Conservation (phyloP, 2,797 vertebrate genomes). For the Cryptoblepharus egeriae region DNA sequence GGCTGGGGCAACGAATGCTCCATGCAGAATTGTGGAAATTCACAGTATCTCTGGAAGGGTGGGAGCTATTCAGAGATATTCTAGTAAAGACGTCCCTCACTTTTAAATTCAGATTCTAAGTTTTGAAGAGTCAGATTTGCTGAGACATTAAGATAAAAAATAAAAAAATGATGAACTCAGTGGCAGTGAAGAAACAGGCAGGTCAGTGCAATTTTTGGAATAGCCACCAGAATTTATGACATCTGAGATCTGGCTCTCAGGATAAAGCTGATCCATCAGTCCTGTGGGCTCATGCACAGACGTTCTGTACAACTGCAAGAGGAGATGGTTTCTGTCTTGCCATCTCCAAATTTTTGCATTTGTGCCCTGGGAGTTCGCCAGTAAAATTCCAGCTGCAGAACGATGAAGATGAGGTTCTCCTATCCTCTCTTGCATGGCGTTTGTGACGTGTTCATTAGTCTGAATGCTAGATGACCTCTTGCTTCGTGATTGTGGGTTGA, state of each 20-base stretch:
- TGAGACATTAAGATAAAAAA: neutral
- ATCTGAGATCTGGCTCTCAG: slow-evolving; percentile 44
- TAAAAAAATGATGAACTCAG: fast-evolving
- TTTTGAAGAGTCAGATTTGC: neutral
- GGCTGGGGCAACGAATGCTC: slow-evolving; percentile 21
- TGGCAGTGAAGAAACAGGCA: slow-evolving; percentile 40
- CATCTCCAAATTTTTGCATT: slow-evolving; percentile 31
- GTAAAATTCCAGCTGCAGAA: slow-evolving; percentile 58
- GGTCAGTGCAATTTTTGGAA: slow-evolving; percentile 39
- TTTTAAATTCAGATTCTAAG: neutral
- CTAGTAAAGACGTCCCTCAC: neutral
- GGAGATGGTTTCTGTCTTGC: slow-evolving; percentile 45
- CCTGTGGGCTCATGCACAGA: neutral
- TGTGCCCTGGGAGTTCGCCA: slow-evolving; percentile 30
- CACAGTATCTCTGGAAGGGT: slow-evolving; percentile 13
- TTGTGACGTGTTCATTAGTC: neutral
- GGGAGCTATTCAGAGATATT: neutral
- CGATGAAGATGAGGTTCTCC: slow-evolving; percentile 45
- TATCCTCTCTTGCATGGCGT: fast-evolving
- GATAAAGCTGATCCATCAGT: slow-evolving; percentile 36
- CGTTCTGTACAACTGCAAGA: slow-evolving; percentile 18
- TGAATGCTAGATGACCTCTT: slow-evolving; percentile 91
- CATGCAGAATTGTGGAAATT: slow-evolving; percentile 17
- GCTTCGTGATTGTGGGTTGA: slow-evolving; percentile 94
- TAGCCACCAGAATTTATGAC: slow-evolving; percentile 1